A percentile compares a stretch with the other conserved stretches of the same genome.
phyloP scores from a whole-genome alignment of 2,888 invertebrate species.

The Sinodicranocentrus sp. region DNA sequence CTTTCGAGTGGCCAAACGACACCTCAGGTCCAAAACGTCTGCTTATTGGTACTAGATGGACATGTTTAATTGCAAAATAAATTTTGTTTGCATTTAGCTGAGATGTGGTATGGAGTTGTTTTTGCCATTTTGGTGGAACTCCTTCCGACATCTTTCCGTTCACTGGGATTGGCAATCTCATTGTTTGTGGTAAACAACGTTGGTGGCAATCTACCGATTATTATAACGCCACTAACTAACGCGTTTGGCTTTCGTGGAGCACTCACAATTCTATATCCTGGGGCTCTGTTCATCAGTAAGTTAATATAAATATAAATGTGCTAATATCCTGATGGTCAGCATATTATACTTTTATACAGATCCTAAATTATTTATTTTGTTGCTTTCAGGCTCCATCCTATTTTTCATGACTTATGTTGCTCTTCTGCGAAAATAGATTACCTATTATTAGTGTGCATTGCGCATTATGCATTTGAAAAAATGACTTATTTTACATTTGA shows the following conservation, averaged over 20 bases:
- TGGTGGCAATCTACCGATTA: conserved; percentile 92
- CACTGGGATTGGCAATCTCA: conserved; percentile 92
- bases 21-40: too few species aligned
- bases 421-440: conserved; percentile 11
- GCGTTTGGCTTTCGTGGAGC: conserved; percentile 90
- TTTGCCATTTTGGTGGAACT: conserved; percentile 94
- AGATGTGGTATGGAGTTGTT: conserved; percentile 96
- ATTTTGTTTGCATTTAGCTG: conserved; percentile 82
- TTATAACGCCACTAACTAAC: conserved; percentile 91
- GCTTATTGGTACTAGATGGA: background rate
- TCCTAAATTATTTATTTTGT: too few species aligned
- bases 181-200: conserved; percentile 95
- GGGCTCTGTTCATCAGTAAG: conserved; percentile 91
- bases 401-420: conserved; percentile 53
- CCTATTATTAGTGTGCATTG: too few species aligned
- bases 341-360: too few species aligned
- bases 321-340: too few species aligned
- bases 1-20: too few species aligned
- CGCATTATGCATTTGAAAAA: too few species aligned
- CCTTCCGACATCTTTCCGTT: conserved; percentile 88
- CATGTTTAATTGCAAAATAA: conserved; percentile 5
- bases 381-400: conserved; percentile 48
- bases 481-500: too few species aligned
- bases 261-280: conserved; percentile 92
- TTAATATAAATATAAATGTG: conserved; percentile 74